Conservation (phyloP, 2,113 vertebrate genomes). For the Aspidoscelis tigris region DNA sequence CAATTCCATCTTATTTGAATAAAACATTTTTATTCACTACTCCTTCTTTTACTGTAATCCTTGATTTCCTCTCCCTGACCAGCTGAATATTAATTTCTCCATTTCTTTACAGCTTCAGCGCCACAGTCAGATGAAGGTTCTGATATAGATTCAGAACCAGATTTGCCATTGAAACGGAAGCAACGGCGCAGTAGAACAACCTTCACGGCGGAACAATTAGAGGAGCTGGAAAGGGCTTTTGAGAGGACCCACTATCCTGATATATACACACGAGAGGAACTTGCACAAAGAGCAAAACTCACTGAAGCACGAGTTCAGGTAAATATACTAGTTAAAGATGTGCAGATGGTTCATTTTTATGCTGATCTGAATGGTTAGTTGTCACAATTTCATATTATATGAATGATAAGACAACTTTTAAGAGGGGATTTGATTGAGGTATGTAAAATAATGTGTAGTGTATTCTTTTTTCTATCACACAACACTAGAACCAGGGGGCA, state of each 20-base stretch:
- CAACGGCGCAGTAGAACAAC: conserved; percentile 96
- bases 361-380: accelerated
- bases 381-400: background rate
- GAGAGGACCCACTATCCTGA: conserved; percentile 98
- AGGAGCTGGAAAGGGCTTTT: conserved; percentile 96
- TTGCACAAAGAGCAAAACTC: conserved; percentile 96
- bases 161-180: conserved; percentile 95
- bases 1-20: conserved; percentile 9
- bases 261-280: conserved; percentile 97
- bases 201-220: conserved; percentile 96
- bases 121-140: conserved; percentile 97
- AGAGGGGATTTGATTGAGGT: no score
- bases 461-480: no score
- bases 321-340: conserved; percentile 17
- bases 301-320: conserved; percentile 98
- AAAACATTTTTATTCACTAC: background rate
- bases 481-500: no score
- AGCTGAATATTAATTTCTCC: background rate
- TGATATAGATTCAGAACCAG: conserved; percentile 97
- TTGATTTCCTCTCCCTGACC: conserved; percentile 14
- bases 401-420: no score
- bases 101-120: conserved; percentile 74
- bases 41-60: background rate
- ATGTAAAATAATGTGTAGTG: no score
- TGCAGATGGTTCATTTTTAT: background rate